Evolutionary conservation across 2,888 invertebrate species (phyloP).

Genomic region (Hybos culiciformis): DNA sequence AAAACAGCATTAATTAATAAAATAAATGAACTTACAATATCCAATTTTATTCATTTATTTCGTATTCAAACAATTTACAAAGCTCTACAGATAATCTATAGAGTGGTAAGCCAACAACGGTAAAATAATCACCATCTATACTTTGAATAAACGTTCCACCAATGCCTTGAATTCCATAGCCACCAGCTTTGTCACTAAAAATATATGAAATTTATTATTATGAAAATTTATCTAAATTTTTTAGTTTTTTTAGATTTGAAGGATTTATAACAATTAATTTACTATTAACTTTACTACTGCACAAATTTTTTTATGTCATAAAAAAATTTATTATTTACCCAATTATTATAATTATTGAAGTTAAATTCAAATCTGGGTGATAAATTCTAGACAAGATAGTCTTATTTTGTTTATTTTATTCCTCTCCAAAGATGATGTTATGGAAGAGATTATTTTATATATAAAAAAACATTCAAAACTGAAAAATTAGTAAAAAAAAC

Average conservation of each 20-base stretch:
- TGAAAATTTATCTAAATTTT: not conserved
- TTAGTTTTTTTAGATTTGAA: not conserved
- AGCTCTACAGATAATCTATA: constrained; percentile 44
- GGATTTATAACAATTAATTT: not conserved
- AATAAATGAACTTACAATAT: not conserved
- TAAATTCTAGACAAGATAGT: not conserved
- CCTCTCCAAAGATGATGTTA: too few relatives aligned
- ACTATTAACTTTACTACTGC: not conserved
- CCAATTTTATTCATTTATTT: not conserved
- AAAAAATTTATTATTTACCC: not conserved
- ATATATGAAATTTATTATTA: constrained; percentile 12
- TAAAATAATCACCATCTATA: constrained; percentile 76
- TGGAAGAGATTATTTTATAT: too few relatives aligned
- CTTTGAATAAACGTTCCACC: constrained; percentile 72
- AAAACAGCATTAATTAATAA: constrained; percentile 20
- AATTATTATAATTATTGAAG: not conserved
- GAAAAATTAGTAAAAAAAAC: too few relatives aligned
- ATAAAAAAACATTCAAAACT: too few relatives aligned
- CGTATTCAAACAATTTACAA: constrained; percentile 34
- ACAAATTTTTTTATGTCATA: too few relatives aligned
- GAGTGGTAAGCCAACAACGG: constrained; percentile 78
- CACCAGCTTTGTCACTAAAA: constrained; percentile 77
- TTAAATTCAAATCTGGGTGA: not conserved
- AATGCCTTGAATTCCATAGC: constrained; percentile 74
- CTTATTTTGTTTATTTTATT: too few relatives aligned